These are phyloP conservation scores for Deilephila porcellus DNA, from an alignment of 2,888 invertebrate species.

Conservation along the genomic window DNA sequence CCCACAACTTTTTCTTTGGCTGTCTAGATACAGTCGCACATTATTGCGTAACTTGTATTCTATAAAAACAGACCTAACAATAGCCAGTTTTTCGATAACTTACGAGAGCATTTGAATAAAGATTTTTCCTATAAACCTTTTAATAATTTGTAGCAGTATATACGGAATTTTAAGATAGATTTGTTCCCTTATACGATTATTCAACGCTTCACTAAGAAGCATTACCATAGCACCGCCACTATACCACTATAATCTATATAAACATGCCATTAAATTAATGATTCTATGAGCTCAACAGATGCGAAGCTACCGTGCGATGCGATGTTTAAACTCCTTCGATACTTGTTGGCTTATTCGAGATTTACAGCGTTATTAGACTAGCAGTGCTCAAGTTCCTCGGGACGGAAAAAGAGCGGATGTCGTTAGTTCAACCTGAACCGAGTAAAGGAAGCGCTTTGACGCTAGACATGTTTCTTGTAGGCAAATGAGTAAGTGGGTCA, in stretches of 20 bases:
- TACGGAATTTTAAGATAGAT: too few relatives aligned
- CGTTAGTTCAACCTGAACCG: not conserved
- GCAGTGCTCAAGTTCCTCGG: not conserved
- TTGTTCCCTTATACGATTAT: too few relatives aligned
- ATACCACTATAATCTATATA: not conserved
- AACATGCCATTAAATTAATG: not conserved
- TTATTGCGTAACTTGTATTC: too few relatives aligned
- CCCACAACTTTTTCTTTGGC: too few relatives aligned
- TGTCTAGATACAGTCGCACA: too few relatives aligned
- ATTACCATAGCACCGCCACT: not conserved
- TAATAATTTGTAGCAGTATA: too few relatives aligned
- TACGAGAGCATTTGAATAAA: too few relatives aligned
- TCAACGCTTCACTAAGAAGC: too few relatives aligned
- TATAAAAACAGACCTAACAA: too few relatives aligned
- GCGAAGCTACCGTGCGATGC: not conserved
- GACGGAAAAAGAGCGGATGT: slow-evolving; percentile 14
- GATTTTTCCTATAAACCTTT: too few relatives aligned
- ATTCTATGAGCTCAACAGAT: not conserved
- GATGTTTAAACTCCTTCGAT: not conserved
- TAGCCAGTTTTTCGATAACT: too few relatives aligned
- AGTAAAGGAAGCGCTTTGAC: not conserved
- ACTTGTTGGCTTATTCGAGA: not conserved
- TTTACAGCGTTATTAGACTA: not conserved
- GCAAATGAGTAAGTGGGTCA: too few relatives aligned
- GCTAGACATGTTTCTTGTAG: not conserved